Conservation (phyloP, 1,140 invertebrate species). For the Semibalanus balanoides region DNA sequence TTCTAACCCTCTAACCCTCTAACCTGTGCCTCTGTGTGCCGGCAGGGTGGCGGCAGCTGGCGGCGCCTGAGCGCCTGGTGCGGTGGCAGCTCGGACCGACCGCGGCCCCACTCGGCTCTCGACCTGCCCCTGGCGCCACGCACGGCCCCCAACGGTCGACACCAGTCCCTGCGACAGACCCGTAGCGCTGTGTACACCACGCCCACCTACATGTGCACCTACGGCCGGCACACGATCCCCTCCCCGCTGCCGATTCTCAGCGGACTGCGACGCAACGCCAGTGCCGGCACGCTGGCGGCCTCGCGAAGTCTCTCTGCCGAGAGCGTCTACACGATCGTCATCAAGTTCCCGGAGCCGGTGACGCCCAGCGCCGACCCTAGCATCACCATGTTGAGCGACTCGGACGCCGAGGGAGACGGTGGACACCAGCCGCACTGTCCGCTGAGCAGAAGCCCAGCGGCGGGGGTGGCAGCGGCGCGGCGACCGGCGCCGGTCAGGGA, state of each 20-base stretch:
- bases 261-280: not conserved
- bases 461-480: conserved; percentile 12
- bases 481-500: not conserved
- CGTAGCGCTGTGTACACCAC: not conserved
- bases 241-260: conserved; percentile 1
- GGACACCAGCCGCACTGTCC: conserved; percentile 1
- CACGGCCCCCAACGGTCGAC: not conserved
- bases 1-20: too few relatives aligned
- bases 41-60: not conserved
- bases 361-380: conserved; percentile 16
- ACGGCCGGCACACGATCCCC: conserved; percentile 8
- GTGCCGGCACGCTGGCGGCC: not conserved
- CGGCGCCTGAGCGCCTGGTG: conserved; percentile 14
- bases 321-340: conserved; percentile 75
- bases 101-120: conserved; percentile 18
- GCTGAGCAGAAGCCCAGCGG: not conserved
- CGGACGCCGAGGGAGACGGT: not conserved
- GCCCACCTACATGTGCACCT: conserved; percentile 4
- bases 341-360: conserved; percentile 48
- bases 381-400: conserved; percentile 9
- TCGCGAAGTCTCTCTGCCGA: conserved; percentile 25
- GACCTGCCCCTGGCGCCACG: conserved; percentile 14
- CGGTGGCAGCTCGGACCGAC: conserved; percentile 14
- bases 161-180: conserved; percentile 4
- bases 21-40: too few relatives aligned